Base-by-base conservation (phyloP, 2,888 invertebrate genomes). In the Caenorhabditis zanzibari region DNA sequence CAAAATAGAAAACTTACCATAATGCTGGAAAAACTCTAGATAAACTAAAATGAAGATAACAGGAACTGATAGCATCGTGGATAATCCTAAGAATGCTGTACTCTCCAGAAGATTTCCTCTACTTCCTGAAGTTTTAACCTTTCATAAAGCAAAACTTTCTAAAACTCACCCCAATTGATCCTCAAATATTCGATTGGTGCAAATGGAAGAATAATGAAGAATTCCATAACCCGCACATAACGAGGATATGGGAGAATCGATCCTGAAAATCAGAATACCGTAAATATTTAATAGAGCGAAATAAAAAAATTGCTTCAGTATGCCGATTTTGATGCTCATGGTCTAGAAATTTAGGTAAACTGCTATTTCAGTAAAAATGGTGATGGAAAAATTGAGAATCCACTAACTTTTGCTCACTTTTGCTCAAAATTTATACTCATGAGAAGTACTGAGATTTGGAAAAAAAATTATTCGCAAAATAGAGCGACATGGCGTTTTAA, bases 161-260 rank as follows among this genome's bases (percentile, higher is more conserved):
- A 14, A 54, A 24, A 54, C 83, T 76, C 35, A 90, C 90, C 90
- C 89, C 89, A 90, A 19, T 82, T 71, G n/a, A 90, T 85, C 35
- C 90, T 76, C 19, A 89, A 61, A 24, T 86, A 85, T 77, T 90
- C 90, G 14, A 90, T 83, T 0, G 90, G 90, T 19, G 77, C 82
- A 74, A 90, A 90, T 16, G 86, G 72, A 2, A 86, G 19, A 22
- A 89, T 75, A 16, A 90, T 89, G 28, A 89, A 68, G 10, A 88
- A 73, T 49, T 90, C 90, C 71, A 87, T 84, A 22, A 89, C 71
- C 16, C 88, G 79, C 5, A 88, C 87, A 81, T 90, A 88, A 12
- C 81, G 49, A 19, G 89, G 87, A 59, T 87, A 88, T 9, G 88
- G 84, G 12, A 88, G 72, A 24, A 85, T 81, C 41, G 83, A 66